These are phyloP conservation scores for Cavia porcellus DNA, from an alignment of 2,113 vertebrate genomes.

Conservation along the genomic window DNA sequence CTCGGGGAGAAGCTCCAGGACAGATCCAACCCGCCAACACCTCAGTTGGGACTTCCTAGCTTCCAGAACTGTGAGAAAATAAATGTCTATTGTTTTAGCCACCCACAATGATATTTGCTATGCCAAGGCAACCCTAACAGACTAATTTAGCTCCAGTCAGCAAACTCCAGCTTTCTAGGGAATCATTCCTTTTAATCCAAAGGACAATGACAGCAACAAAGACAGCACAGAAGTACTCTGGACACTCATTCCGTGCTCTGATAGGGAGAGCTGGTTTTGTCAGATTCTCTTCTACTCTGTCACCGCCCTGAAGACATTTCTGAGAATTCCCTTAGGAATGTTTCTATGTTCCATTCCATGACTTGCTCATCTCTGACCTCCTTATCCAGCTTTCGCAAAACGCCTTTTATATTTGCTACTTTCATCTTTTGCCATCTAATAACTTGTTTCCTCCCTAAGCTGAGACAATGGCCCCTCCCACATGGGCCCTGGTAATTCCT, in stretches of 20 bases:
- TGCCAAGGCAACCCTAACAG: background rate
- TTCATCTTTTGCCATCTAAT: conserved; percentile 1
- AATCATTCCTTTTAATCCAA: background rate
- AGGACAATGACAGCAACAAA: background rate
- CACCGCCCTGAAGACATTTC: background rate
- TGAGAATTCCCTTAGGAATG: conserved; percentile 1
- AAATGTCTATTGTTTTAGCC: background rate
- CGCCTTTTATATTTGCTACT: background rate
- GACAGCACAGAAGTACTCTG: background rate
- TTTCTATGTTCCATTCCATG: background rate
- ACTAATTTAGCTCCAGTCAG: background rate
- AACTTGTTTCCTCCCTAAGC: background rate
- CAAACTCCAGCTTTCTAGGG: background rate
- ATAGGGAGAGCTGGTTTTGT: background rate
- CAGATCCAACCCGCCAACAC: background rate
- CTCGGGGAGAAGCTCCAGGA: background rate
- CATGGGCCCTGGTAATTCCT: background rate
- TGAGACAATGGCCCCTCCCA: background rate
- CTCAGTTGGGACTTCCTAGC: background rate
- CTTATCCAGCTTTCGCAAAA: background rate
- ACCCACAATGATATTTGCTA: background rate
- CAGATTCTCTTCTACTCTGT: background rate
- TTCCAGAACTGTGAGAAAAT: background rate
- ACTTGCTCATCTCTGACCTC: background rate
- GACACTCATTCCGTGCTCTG: background rate